phyloP scores from a whole-genome alignment of 2,888 invertebrate species.

The Microctonus aethiopoides region DNA sequence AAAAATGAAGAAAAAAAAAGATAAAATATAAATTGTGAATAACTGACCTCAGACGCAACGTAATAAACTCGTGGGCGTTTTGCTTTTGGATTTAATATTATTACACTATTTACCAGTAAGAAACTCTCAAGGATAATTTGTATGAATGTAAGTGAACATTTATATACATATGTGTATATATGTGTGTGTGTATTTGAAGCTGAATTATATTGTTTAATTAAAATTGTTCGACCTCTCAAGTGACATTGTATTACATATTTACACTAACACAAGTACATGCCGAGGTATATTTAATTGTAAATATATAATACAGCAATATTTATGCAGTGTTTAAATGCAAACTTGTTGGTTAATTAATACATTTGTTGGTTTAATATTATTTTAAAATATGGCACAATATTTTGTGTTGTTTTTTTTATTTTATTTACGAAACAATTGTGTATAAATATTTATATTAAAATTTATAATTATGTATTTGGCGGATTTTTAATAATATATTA shows the following conservation, averaged over 20 bases:
- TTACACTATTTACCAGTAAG: background rate
- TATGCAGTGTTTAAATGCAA: no score
- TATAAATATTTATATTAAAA: no score
- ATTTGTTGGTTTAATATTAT: no score
- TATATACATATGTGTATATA: background rate
- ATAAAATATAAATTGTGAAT: background rate
- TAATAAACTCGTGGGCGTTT: constrained; percentile 7
- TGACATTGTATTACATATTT: background rate
- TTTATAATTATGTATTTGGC: no score
- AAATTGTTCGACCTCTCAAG: background rate
- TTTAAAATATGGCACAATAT: no score
- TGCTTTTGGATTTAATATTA: background rate
- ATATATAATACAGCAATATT: no score
- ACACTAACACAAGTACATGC: background rate
- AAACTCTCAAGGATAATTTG: background rate
- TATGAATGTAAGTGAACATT: background rate
- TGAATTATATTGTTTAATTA: background rate
- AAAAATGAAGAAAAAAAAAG: background rate
- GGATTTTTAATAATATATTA: no score
- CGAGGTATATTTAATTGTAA: background rate
- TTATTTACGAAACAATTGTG: no score
- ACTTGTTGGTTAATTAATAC: no score
- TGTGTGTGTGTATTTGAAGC: background rate
- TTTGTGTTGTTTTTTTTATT: no score
- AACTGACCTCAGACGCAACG: background rate